Percentiles rank a stretch among this genome's conserved stretches.
Evolutionary conservation across 1,140 invertebrate species (phyloP).

Genomic region (Orchesella cincta): DNA sequence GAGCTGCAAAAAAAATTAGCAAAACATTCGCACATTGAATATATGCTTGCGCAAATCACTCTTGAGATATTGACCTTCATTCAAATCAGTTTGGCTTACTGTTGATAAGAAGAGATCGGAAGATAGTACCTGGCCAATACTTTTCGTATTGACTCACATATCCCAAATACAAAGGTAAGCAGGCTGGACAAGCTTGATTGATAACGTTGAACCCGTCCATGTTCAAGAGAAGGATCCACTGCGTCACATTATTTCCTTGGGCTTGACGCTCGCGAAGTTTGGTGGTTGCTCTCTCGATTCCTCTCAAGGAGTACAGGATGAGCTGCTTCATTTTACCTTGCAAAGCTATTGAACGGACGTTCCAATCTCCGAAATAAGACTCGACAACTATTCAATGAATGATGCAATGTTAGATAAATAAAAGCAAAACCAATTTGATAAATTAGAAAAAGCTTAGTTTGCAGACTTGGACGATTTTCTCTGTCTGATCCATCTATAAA

Average conservation of each 20-base stretch:
- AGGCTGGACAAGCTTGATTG: neutral
- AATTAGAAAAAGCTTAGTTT: neutral
- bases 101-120: neutral
- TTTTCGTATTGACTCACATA: neutral
- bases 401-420: no score
- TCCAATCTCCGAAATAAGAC: neutral
- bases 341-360: neutral
- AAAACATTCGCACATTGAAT: no score
- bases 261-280: neutral
- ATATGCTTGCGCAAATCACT: neutral
- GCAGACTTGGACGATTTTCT: neutral
- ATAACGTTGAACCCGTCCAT: neutral
- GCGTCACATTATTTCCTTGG: conserved; percentile 1
- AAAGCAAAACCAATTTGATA: neutral
- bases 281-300: neutral
- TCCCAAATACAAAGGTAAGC: neutral
- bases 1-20: neutral
- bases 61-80: neutral
- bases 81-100: neutral
- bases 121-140: neutral
- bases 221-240: conserved; percentile 5
- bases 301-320: neutral
- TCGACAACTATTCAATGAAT: neutral
- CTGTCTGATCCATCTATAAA: neutral
- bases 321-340: neutral